Conservation (phyloP, 2,113 vertebrate species). For the Petromus typicus region DNA sequence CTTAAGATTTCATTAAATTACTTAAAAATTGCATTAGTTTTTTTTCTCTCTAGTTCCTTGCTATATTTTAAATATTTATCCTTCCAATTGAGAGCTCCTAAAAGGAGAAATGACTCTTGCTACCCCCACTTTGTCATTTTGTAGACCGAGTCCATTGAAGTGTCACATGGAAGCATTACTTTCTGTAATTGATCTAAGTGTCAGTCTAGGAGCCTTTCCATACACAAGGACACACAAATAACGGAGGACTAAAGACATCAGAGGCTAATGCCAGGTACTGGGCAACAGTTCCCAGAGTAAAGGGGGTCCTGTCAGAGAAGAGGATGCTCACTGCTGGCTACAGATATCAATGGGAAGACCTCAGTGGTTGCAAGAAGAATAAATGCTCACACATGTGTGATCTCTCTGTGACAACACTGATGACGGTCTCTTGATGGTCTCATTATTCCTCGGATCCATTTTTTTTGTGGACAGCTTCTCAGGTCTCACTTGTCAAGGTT, state of each 20-base stretch:
- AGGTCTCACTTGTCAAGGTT: background rate
- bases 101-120: conserved; percentile 28
- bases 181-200: conserved; percentile 27
- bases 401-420: background rate
- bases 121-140: background rate
- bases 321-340: background rate
- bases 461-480: conserved; percentile 11
- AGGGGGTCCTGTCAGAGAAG: background rate
- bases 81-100: background rate
- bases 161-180: background rate
- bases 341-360: background rate
- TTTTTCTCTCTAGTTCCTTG: conserved; percentile 5
- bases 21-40: background rate
- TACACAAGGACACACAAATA: background rate
- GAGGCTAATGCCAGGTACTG: background rate
- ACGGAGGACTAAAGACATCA: background rate
- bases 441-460: background rate
- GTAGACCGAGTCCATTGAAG: background rate
- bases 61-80: background rate
- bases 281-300: background rate
- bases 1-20: conserved; percentile 38
- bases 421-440: background rate
- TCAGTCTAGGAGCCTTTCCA: background rate
- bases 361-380: background rate
- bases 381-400: background rate